Conservation (phyloP, 2,797 vertebrate species). For the Bryconaethiops microstoma region DNA sequence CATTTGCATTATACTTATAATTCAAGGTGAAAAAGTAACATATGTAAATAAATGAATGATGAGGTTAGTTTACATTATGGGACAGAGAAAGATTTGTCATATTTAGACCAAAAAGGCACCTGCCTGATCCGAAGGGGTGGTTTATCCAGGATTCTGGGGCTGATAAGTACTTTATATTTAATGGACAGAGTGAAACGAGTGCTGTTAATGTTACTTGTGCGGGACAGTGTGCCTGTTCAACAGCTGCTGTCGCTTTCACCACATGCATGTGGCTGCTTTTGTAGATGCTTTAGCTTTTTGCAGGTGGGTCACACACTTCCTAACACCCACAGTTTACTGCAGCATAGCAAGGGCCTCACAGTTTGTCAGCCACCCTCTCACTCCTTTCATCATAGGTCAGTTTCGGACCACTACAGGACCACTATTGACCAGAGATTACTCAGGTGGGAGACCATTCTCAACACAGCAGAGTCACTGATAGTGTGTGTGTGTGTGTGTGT, state of each 20-base stretch:
- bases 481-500: too few species aligned
- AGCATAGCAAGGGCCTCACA: too few species aligned
- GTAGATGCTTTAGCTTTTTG: background rate
- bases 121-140: too few species aligned
- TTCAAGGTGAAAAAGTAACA: too few species aligned
- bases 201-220: background rate
- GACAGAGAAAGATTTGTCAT: too few species aligned
- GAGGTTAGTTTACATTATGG: too few species aligned
- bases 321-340: background rate
- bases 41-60: too few species aligned
- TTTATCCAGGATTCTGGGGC: too few species aligned
- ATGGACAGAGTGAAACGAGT: background rate
- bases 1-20: too few species aligned
- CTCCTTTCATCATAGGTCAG: background rate
- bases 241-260: background rate
- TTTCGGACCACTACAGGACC: background rate
- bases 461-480: background rate
- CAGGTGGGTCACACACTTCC: background rate
- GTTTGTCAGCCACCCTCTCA: background rate
- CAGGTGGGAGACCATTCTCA: background rate
- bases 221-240: constrained; percentile 7
- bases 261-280: background rate
- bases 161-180: too few species aligned
- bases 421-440: background rate
- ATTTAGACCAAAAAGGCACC: too few species aligned